Evolutionary conservation across 2,888 invertebrate genomes (phyloP).

Genomic region (Drosophila pullipes): DNA sequence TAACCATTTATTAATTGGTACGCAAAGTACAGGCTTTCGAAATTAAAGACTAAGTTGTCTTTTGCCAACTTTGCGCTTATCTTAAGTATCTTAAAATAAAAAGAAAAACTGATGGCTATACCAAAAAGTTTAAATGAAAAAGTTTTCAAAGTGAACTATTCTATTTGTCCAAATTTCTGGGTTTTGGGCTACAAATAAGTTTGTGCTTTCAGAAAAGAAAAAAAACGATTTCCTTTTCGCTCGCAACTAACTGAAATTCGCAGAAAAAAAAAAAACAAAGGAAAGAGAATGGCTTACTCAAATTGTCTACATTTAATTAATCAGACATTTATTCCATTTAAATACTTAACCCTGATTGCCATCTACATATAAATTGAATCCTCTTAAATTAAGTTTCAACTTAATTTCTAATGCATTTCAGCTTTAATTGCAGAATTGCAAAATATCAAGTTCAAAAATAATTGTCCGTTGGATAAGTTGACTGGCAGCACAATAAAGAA

Average conservation of each 20-base stretch:
- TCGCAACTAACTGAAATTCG: neutral
- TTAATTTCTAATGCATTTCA: neutral
- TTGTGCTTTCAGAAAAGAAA: neutral
- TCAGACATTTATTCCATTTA: neutral
- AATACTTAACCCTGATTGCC: neutral
- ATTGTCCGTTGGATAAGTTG: slow-evolving; percentile 8
- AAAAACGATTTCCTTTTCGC: neutral
- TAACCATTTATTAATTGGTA: neutral
- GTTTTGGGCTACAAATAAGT: neutral
- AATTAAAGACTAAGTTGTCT: neutral
- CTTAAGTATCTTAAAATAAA: neutral
- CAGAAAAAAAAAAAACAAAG: too few species aligned
- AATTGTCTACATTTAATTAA: neutral
- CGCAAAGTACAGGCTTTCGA: neutral
- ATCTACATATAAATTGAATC: neutral
- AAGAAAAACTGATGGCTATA: neutral
- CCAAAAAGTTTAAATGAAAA: neutral
- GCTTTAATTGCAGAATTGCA: neutral
- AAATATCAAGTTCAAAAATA: slow-evolving; percentile 2
- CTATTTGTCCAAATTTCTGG: neutral
- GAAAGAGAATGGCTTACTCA: neutral
- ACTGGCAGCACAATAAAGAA: neutral
- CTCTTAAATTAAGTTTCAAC: neutral
- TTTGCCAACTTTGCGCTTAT: neutral
- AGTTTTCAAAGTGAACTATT: neutral